These are phyloP conservation scores for Oligia strigilis DNA, from an alignment of 2,888 invertebrate species.

Conservation along the genomic window DNA sequence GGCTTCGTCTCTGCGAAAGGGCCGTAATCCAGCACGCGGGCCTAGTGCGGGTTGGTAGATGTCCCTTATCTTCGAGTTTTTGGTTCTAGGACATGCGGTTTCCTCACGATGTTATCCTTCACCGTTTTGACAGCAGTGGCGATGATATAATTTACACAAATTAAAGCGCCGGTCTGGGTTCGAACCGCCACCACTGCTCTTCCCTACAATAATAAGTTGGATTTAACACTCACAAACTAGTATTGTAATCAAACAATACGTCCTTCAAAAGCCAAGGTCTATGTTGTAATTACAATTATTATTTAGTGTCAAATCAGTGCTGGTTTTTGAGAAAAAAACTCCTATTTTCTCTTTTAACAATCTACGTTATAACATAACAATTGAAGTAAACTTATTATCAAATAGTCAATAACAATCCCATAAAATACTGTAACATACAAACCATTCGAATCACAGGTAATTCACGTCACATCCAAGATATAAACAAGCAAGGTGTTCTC, in stretches of 20 bases:
- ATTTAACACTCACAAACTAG: not conserved
- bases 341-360: not conserved
- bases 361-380: not conserved
- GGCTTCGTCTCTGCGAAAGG: too few species aligned
- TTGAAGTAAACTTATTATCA: not conserved
- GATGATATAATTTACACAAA: too few species aligned
- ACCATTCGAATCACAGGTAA: slow-evolving; percentile 5
- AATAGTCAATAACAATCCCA: not conserved
- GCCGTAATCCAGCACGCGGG: too few species aligned
- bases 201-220: not conserved
- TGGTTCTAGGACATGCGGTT: too few species aligned
- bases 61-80: too few species aligned
- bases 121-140: too few species aligned
- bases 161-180: too few species aligned
- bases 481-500: slow-evolving; percentile 47
- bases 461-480: slow-evolving; percentile 40
- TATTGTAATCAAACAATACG: not conserved
- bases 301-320: not conserved
- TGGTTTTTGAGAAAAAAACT: too few species aligned
- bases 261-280: not conserved
- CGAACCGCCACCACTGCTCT: too few species aligned
- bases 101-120: too few species aligned
- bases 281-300: not conserved
- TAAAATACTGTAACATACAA: not conserved
- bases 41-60: too few species aligned